Conservation (phyloP, 1,140 invertebrate genomes). For the Colletes latitarsis region DNA sequence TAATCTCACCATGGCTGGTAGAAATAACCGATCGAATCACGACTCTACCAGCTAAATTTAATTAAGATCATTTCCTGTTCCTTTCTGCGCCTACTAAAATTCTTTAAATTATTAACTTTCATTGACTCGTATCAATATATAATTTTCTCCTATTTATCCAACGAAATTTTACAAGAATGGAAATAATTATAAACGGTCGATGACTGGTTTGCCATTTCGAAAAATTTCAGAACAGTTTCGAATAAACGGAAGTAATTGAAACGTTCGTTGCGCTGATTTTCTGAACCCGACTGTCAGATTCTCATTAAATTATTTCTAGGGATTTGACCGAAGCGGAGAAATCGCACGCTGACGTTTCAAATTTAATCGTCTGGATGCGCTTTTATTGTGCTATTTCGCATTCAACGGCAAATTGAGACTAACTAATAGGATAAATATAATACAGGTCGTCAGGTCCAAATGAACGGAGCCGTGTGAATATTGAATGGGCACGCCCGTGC, state of each 20-base stretch:
- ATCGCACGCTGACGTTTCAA: conserved; percentile 9
- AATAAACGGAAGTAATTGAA: neutral
- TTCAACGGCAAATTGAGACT: neutral
- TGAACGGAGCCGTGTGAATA: neutral
- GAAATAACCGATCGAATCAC: neutral
- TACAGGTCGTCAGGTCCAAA: conserved; percentile 14
- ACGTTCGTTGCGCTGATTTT: neutral
- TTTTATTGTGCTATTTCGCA: neutral
- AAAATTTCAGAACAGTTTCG: neutral
- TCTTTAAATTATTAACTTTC: neutral
- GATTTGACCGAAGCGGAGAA: neutral
- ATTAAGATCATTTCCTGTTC: neutral
- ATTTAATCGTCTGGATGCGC: conserved; percentile 7
- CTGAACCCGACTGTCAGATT: conserved; percentile 1
- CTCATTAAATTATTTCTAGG: conserved; percentile 24
- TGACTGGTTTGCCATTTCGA: neutral
- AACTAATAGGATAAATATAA: conserved; percentile 19
- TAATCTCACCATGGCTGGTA: neutral
- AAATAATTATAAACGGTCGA: neutral
- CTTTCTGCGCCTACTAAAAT: neutral
- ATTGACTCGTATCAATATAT: neutral
- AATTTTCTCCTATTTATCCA: neutral
- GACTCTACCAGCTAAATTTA: neutral
- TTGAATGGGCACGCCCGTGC: neutral
- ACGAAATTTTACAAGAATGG: neutral